phyloP scores from a whole-genome alignment of 2,797 vertebrate species.

The Onychomys arenicola region DNA sequence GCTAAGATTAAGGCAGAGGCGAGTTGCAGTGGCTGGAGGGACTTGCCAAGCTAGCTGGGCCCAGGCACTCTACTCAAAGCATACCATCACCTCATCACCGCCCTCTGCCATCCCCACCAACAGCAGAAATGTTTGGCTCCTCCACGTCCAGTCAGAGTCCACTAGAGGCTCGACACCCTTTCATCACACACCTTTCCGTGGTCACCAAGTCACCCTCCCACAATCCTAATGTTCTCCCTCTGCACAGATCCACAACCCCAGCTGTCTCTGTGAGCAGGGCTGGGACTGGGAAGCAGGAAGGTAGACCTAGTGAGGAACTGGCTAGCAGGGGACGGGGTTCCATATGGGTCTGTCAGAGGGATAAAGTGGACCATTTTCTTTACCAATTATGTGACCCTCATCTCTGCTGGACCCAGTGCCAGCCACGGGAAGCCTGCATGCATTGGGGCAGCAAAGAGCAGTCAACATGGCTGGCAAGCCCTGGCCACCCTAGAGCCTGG shows the following conservation, averaged over 20 bases:
- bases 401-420: not conserved
- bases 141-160: rapidly evolving
- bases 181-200: not conserved
- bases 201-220: rapidly evolving
- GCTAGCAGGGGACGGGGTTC: not conserved
- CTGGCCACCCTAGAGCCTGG: not conserved
- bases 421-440: rapidly evolving
- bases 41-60: not conserved
- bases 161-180: not conserved
- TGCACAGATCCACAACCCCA: not conserved
- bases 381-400: not conserved
- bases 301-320: not conserved
- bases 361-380: not conserved
- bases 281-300: not conserved
- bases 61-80: not conserved
- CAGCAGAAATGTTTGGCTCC: not conserved
- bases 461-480: not conserved
- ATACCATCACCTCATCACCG: not conserved
- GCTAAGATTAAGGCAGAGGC: not conserved
- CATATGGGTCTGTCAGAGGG: not conserved
- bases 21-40: not conserved
- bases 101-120: not conserved
- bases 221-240: not conserved
- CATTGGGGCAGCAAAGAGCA: not conserved
- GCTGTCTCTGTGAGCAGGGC: not conserved